Percentiles rank a stretch among this genome's conserved stretches.
These are phyloP conservation scores for Morone chrysops DNA, from an alignment of 2,113 vertebrate genomes.

Conservation along the genomic window DNA sequence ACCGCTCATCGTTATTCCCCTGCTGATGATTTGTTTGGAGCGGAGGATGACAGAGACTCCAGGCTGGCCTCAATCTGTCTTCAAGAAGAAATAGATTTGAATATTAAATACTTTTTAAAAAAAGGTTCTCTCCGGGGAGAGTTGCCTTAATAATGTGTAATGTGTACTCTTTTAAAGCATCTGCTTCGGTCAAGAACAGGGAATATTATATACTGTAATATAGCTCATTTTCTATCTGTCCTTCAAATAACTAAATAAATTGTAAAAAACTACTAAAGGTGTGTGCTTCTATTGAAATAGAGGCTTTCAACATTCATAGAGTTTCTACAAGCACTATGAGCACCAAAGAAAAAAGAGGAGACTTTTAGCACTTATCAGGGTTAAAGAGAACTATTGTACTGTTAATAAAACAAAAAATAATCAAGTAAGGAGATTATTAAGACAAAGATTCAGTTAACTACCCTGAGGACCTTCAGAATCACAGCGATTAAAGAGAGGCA, in stretches of 20 bases:
- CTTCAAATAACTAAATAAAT: neutral
- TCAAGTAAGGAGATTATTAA: too few species aligned
- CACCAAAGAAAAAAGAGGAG: too few species aligned
- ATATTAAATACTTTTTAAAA: slow-evolving; percentile 66
- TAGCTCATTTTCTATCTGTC: neutral
- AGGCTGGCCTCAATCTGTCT: slow-evolving; percentile 74
- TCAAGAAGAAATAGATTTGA: slow-evolving; percentile 62
- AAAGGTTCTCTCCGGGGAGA: slow-evolving; percentile 51
- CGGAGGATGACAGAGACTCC: slow-evolving; percentile 60
- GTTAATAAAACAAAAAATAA: too few species aligned
- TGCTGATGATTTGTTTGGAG: slow-evolving; percentile 78
- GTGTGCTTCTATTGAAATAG: neutral
- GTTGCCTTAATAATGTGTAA: slow-evolving; percentile 38
- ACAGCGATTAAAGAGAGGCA: too few species aligned
- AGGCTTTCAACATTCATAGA: too few species aligned
- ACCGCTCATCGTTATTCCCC: slow-evolving; percentile 52
- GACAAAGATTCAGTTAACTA: too few species aligned
- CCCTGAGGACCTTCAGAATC: too few species aligned
- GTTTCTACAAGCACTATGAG: neutral
- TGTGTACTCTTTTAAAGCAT: slow-evolving; percentile 39
- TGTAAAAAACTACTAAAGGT: too few species aligned
- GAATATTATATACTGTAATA: neutral
- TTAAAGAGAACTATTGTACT: too few species aligned
- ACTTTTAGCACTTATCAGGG: too few species aligned
- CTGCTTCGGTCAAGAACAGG: neutral